These are phyloP conservation scores for Misgurnus anguillicaudatus DNA, from an alignment of 2,113 vertebrate genomes.

Conservation along the genomic window DNA sequence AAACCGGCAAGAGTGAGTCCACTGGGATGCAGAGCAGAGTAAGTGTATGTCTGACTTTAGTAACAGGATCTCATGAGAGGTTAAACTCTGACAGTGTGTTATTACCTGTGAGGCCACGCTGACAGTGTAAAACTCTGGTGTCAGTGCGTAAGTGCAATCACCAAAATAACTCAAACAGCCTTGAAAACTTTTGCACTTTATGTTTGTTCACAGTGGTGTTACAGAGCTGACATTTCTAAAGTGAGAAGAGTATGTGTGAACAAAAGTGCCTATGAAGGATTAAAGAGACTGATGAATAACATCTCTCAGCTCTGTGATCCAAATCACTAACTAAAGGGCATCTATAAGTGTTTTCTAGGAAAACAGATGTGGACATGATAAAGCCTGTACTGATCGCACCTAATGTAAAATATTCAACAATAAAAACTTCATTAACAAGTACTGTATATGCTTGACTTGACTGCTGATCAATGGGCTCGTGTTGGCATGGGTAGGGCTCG, in stretches of 20 bases:
- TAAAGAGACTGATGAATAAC: constrained; percentile 36
- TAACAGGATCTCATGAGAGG: constrained; percentile 22
- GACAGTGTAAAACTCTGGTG: constrained; percentile 7
- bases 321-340: constrained; percentile 10
- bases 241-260: background rate
- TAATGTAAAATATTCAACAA: background rate
- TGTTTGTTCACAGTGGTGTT: background rate
- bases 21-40: constrained; percentile 7
- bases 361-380: constrained; percentile 3
- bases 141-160: background rate
- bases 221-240: too few relatives aligned
- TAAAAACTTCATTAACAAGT: background rate
- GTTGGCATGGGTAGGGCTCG: background rate
- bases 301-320: background rate
- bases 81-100: constrained; percentile 30
- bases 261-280: background rate
- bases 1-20: constrained; percentile 35
- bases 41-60: constrained; percentile 22
- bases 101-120: background rate
- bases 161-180: constrained; percentile 8
- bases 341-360: constrained; percentile 11
- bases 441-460: background rate
- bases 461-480: background rate
- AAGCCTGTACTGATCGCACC: constrained; percentile 1
- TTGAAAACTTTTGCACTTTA: background rate